Evolutionary conservation across 2,797 vertebrate species (phyloP).

Genomic region (Pseudochirops cupreus): DNA sequence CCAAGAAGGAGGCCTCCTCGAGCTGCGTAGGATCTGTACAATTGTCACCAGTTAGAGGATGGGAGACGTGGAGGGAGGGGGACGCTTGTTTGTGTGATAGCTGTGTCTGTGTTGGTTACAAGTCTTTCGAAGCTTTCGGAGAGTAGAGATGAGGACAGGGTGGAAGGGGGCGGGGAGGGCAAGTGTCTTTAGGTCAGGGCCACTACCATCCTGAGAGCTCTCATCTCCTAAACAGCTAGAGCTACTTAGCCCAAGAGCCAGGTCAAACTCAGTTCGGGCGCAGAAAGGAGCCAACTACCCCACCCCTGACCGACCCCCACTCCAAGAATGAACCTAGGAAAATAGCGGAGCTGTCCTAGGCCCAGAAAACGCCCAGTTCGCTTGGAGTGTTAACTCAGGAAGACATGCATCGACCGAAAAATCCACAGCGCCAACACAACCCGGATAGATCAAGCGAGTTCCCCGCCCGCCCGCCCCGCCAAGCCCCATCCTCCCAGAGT

Average conservation of each 20-base stretch:
- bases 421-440: neutral
- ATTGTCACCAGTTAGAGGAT: neutral
- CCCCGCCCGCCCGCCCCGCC: neutral
- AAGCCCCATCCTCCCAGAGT: neutral
- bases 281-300: neutral
- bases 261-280: neutral
- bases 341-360: neutral
- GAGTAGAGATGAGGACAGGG: neutral
- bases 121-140: neutral
- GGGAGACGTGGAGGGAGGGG: neutral
- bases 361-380: neutral
- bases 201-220: too few relatives aligned
- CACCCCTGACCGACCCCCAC: neutral
- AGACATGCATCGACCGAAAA: neutral
- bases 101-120: neutral
- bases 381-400: neutral
- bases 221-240: neutral
- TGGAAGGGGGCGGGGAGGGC: neutral
- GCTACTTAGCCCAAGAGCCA: neutral
- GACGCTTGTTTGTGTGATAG: neutral
- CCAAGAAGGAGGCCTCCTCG: neutral
- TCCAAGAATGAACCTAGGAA: neutral
- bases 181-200: neutral
- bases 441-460: neutral
- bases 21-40: neutral